These are phyloP conservation scores for Malacosoma neustria DNA, from an alignment of 2,888 invertebrate species.

Conservation along the genomic window DNA sequence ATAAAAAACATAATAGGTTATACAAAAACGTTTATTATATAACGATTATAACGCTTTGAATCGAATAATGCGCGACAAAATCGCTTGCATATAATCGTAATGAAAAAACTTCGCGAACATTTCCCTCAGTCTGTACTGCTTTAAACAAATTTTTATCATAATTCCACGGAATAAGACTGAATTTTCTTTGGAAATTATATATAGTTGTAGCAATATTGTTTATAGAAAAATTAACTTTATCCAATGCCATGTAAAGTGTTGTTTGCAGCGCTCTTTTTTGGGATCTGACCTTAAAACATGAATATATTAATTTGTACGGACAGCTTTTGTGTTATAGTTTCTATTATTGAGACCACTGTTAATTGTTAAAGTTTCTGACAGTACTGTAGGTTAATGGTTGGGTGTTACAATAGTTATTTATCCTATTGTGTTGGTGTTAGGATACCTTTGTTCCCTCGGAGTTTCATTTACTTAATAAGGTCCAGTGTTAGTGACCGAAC, in stretches of 20 bases:
- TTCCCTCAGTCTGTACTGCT: constrained; percentile 7
- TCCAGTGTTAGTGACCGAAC: not conserved
- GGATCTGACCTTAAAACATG: constrained; percentile 47
- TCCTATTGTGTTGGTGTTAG: constrained; percentile 47
- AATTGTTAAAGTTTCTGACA: constrained; percentile 66
- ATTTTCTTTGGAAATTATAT: not conserved
- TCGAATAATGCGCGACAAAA: constrained; percentile 43
- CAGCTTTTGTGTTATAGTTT: constrained; percentile 57
- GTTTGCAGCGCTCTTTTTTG: constrained; percentile 15
- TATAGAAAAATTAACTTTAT: not conserved
- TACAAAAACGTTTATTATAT: constrained; percentile 17
- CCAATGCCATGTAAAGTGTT: not conserved
- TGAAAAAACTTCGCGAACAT: constrained; percentile 30
- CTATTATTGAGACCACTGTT: constrained; percentile 57
- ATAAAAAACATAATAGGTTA: not conserved
- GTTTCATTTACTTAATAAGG: not conserved
- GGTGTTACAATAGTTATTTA: constrained; percentile 55
- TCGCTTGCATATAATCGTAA: constrained; percentile 39
- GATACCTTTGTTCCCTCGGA: constrained; percentile 23
- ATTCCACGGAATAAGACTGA: constrained; percentile 8
- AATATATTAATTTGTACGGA: constrained; percentile 68
- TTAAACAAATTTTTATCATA: constrained; percentile 15
- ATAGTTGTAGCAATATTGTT: not conserved
- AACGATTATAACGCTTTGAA: constrained; percentile 41
- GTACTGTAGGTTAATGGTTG: constrained; percentile 55